Evolutionary conservation across 2,113 vertebrate species (phyloP).

Genomic region (Tyrannus savana): DNA sequence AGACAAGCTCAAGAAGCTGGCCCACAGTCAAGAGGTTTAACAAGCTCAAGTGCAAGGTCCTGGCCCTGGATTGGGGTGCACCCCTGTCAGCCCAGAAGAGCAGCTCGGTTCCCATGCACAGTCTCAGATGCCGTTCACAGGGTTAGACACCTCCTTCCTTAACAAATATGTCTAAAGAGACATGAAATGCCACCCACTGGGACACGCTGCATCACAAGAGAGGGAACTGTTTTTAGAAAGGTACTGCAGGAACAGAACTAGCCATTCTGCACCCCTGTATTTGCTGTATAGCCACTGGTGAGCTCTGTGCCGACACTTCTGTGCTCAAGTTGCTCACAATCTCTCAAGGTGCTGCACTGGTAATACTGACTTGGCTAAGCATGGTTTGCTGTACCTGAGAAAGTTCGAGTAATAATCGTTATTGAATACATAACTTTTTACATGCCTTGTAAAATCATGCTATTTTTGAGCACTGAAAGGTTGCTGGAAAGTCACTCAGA

Average conservation of each 20-base stretch:
- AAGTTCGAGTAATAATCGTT: neutral
- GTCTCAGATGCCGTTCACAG: neutral
- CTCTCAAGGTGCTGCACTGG: neutral
- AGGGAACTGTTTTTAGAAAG: neutral
- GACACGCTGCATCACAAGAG: neutral
- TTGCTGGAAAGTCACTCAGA: constrained; percentile 39
- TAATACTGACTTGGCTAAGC: neutral
- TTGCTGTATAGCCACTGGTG: neutral
- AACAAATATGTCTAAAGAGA: neutral
- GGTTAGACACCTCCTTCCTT: neutral
- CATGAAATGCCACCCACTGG: neutral
- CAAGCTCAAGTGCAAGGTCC: neutral
- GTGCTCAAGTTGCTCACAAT: neutral
- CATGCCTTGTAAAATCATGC: constrained; percentile 42
- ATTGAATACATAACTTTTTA: constrained; percentile 21
- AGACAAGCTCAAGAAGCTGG: neutral
- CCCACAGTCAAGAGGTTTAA: neutral
- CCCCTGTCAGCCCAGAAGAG: neutral
- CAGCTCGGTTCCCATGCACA: neutral
- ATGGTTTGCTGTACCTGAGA: neutral
- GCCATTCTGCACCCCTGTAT: neutral
- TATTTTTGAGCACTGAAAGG: constrained; percentile 18
- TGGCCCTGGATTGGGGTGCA: neutral
- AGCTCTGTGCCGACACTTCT: neutral
- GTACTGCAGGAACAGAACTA: neutral